Percentiles rank a stretch among this genome's conserved stretches.
phyloP scores from a whole-genome alignment of 1,140 invertebrate species.

The Psix sp. region DNA sequence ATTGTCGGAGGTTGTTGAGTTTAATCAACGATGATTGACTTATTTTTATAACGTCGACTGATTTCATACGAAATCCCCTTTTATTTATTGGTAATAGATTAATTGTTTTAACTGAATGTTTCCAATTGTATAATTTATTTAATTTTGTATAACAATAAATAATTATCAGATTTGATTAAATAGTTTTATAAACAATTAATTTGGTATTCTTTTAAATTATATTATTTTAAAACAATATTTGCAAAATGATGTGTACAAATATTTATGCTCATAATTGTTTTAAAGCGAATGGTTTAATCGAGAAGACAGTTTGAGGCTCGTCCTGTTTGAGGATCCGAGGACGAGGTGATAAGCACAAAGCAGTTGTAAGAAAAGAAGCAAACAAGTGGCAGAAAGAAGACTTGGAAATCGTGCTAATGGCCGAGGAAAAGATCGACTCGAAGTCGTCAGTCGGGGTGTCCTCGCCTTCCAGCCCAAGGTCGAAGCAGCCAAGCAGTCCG shows the following conservation, averaged over 20 bases:
- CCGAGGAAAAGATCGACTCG: conserved; percentile 70
- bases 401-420: conserved; percentile 58
- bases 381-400: neutral
- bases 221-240: neutral
- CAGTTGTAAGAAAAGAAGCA: neutral
- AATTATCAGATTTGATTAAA: too few species aligned
- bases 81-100: too few species aligned
- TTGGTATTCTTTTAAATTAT: too few species aligned
- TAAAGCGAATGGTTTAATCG: conserved; percentile 30
- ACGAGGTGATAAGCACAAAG: neutral
- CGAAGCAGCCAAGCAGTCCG: conserved; percentile 67
- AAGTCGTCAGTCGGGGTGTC: conserved; percentile 68
- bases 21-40: too few species aligned
- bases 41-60: too few species aligned
- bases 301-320: conserved; percentile 12
- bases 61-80: too few species aligned
- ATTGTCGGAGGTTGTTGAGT: too few species aligned
- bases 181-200: too few species aligned
- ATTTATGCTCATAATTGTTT: too few species aligned
- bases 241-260: neutral
- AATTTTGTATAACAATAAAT: too few species aligned
- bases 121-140: too few species aligned
- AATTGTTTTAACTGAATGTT: too few species aligned
- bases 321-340: conserved; percentile 6
- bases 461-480: conserved; percentile 70